Conservation (phyloP, 1,140 invertebrate genomes). For the Chelonus insularis region DNA sequence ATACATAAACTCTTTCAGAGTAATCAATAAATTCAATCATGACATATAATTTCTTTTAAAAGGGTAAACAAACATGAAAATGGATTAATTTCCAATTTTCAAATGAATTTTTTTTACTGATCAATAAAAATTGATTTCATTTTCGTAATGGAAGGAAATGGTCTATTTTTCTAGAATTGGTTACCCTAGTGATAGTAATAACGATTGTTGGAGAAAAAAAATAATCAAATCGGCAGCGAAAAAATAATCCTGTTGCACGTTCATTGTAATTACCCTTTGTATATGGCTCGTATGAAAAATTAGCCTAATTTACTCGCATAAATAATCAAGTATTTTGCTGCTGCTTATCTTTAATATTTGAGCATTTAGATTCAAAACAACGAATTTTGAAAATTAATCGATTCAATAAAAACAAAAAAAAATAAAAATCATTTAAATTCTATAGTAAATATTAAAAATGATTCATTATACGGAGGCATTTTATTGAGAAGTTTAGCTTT, state of each 20-base stretch:
- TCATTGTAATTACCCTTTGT: slow-evolving; percentile 35
- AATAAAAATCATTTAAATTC: slow-evolving; percentile 7
- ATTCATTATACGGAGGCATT: slow-evolving; percentile 26
- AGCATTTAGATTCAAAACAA: slow-evolving; percentile 42
- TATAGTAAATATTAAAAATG: slow-evolving; percentile 6
- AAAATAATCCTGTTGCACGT: slow-evolving; percentile 5
- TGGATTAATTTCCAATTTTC: too few relatives aligned
- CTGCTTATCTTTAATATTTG: slow-evolving; percentile 52
- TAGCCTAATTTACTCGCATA: slow-evolving; percentile 21
- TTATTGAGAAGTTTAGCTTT: slow-evolving; percentile 16
- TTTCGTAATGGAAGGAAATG: neutral
- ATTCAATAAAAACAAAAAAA: slow-evolving; percentile 16
- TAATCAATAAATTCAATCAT: slow-evolving; percentile 4
- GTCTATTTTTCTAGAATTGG: too few relatives aligned
- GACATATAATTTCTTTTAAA: neutral
- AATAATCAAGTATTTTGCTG: slow-evolving; percentile 29
- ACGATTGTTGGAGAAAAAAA: neutral
- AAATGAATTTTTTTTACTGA: too few relatives aligned
- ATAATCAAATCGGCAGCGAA: slow-evolving; percentile 17
- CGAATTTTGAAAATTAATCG: slow-evolving; percentile 15
- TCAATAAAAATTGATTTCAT: neutral
- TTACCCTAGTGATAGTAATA: too few relatives aligned
- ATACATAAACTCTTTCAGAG: neutral
- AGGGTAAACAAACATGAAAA: too few relatives aligned
- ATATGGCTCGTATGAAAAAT: slow-evolving; percentile 37